Evolutionary conservation across 2,888 invertebrate species (phyloP).

Genomic region (Dolomedes plantarius): DNA sequence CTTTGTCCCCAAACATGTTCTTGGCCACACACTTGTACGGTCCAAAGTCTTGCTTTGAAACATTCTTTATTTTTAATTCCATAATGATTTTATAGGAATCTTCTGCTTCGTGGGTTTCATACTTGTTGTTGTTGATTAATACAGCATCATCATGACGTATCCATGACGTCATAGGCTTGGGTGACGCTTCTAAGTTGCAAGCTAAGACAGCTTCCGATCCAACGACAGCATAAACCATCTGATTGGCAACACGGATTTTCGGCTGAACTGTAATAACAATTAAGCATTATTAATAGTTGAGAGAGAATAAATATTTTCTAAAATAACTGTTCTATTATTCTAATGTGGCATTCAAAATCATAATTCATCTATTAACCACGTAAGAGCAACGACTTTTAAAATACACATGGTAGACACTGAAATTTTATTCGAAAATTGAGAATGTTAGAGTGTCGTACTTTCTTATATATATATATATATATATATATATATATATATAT

Average conservation of each 20-base stretch:
- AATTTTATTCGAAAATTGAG: no score
- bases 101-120: slow-evolving; percentile 44
- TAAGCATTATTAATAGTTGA: no score
- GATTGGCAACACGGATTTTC: slow-evolving; percentile 73
- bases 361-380: no score
- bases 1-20: slow-evolving; percentile 71
- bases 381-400: no score
- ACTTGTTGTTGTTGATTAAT: slow-evolving; percentile 63
- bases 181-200: slow-evolving; percentile 73
- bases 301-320: no score
- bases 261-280: slow-evolving; percentile 73
- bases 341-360: no score
- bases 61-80: slow-evolving; percentile 56
- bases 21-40: slow-evolving; percentile 69
- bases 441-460: no score
- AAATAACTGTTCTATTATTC: no score
- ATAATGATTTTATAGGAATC: slow-evolving; percentile 66
- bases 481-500: no score
- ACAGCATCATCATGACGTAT: slow-evolving; percentile 71
- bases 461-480: no score
- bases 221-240: slow-evolving; percentile 69
- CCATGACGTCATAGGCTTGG: slow-evolving; percentile 73
- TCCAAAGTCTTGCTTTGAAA: slow-evolving; percentile 59
- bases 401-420: no score
- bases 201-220: slow-evolving; percentile 72